Evolutionary conservation across 2,113 vertebrate species (phyloP), one percentile per base, ranked within the genome.

Genomic region (Cyphomyrus discorhynchus): DNA sequence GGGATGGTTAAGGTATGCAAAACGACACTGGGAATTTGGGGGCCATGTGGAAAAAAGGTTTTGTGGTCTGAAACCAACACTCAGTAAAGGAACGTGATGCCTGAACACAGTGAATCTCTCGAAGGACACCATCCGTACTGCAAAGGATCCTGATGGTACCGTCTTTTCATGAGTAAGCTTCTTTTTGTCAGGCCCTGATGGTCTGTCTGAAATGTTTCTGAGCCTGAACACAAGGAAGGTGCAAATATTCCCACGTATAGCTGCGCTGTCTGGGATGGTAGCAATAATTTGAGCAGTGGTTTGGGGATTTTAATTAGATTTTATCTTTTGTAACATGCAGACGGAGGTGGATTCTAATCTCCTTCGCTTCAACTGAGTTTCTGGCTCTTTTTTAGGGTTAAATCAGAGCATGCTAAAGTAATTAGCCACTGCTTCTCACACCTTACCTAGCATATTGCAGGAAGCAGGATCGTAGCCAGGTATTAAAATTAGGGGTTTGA

Each of bases 31-130:
- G 74, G 74, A 80, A 39, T 80, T 80, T 39, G 5, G 35, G 70
- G 31, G 74, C 74, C 74, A 80, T 80, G 74, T 80, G 74, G 74
- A 80, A 80, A 80, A 80, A 19, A 80, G 74, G 13, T 80, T 80
- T 80, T 0, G 35, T 42, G 74, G 74, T 80, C 74, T 39, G 35
- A 80, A 80, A 80, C 74, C 74, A 80, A 19, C 27, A 74, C 15
- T 77, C 35, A 80, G 35, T 80, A 19, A 35, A 80, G 24, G 39
- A 77, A 39, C 5, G 15, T 39, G 35, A 42, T 31, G n/a, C 27
- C 74, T 42, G 74, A 80, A 80, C 74, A 42, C 13, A 42, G 74
- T 19, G 62, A 13, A 31, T 70, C 62, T 31, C 62, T n/a, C n/a
- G 0, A 3, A 70, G n/a, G 62, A 70, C 62, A 70, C 70, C 70